Evolutionary conservation across 1,140 invertebrate species (phyloP).

Genomic region (Eupeodes corollae): DNA sequence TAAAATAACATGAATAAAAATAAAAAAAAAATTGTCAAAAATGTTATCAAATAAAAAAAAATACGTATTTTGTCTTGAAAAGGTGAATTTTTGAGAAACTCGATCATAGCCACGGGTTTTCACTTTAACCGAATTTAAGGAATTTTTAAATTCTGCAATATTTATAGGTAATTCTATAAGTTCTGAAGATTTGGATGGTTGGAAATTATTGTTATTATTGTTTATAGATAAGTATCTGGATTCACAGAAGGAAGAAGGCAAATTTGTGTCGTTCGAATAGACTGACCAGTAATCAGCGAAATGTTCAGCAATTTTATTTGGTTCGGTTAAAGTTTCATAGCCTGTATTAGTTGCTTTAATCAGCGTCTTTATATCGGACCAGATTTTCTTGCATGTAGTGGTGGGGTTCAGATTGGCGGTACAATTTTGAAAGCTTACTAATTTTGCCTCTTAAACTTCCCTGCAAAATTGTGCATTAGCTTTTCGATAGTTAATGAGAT

Average conservation of each 20-base stretch:
- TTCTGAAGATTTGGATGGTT: neutral
- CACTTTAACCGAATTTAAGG: constrained; percentile 1
- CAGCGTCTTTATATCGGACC: constrained; percentile 6
- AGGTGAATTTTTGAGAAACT: constrained; percentile 5
- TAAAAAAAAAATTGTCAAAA: constrained; percentile 1
- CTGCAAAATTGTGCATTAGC: constrained; percentile 1
- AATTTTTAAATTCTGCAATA: constrained; percentile 2
- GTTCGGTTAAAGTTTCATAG: constrained; percentile 1
- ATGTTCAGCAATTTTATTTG: constrained; percentile 4
- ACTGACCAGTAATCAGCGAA: constrained; percentile 4
- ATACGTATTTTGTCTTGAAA: neutral
- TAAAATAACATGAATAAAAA: constrained; percentile 1
- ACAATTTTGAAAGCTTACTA: constrained; percentile 1
- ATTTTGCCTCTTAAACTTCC: neutral
- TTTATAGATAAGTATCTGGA: neutral
- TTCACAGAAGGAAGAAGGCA: neutral
- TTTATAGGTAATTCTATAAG: neutral
- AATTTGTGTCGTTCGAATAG: constrained; percentile 5
- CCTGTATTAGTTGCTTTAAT: neutral
- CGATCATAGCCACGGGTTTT: constrained; percentile 4
- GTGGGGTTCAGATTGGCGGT: neutral
- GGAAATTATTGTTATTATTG: neutral
- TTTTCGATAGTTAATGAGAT: neutral
- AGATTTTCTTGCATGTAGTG: constrained; percentile 3
- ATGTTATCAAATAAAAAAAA: constrained; percentile 2